These are phyloP conservation scores for Pyralis farinalis DNA, from an alignment of 2,888 invertebrate species.

Conservation along the genomic window DNA sequence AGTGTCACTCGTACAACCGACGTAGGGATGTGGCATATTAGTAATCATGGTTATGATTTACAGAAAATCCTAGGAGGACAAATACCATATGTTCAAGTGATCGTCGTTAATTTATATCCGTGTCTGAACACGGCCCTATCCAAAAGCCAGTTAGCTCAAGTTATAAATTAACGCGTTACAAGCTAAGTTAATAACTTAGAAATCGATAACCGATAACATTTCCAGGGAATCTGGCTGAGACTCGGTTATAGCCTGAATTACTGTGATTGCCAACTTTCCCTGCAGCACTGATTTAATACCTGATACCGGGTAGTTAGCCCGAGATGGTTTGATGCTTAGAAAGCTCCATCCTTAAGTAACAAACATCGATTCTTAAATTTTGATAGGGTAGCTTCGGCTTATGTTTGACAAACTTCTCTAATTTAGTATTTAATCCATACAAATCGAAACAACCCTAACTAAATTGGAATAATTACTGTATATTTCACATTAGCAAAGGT, in stretches of 20 bases:
- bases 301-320: conserved; percentile 11
- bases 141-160: background rate
- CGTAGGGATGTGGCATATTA: too few species aligned
- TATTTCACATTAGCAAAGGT: too few species aligned
- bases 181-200: conserved; percentile 17
- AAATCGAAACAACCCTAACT: too few species aligned
- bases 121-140: background rate
- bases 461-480: too few species aligned
- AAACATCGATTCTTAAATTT: background rate
- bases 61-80: too few species aligned
- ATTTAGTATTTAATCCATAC: too few species aligned
- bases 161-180: conserved; percentile 14
- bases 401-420: too few species aligned
- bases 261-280: conserved; percentile 16
- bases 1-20: too few species aligned
- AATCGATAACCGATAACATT: conserved; percentile 17
- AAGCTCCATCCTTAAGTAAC: conserved; percentile 2
- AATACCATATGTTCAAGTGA: too few species aligned
- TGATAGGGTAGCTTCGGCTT: too few species aligned
- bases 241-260: conserved; percentile 10
- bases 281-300: conserved; percentile 15
- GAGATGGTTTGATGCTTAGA: conserved; percentile 1
- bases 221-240: conserved; percentile 14
- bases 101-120: too few species aligned
- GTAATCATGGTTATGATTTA: too few species aligned